These are phyloP conservation scores for Stenopsyche tienmushanensis DNA, from an alignment of 1,140 invertebrate species.

Conservation along the genomic window DNA sequence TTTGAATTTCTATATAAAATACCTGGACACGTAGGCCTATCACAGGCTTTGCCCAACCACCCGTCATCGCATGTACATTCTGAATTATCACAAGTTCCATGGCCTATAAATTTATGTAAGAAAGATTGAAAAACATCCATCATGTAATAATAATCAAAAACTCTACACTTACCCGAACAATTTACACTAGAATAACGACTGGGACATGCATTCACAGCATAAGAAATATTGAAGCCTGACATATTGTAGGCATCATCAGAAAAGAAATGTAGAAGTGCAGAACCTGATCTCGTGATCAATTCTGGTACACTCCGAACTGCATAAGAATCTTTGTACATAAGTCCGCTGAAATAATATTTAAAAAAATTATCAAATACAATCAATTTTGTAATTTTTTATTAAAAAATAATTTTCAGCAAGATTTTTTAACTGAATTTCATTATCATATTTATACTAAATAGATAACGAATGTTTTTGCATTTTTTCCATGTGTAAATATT, in stretches of 20 bases:
- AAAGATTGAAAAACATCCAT: neutral
- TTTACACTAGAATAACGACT: conserved; percentile 58
- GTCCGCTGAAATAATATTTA: conserved; percentile 66
- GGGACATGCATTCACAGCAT: conserved; percentile 75
- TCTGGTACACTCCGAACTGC: conserved; percentile 77
- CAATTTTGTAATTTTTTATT: conserved; percentile 4
- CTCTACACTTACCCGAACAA: conserved; percentile 55
- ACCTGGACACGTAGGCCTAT: conserved; percentile 81
- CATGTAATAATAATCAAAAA: neutral
- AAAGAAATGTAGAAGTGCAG: conserved; percentile 91
- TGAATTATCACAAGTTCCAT: conserved; percentile 75
- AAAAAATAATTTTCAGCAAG: neutral
- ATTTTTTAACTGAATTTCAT: too few relatives aligned
- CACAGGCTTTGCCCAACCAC: conserved; percentile 84
- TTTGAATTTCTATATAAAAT: neutral
- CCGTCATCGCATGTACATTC: conserved; percentile 79
- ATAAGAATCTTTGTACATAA: conserved; percentile 80
- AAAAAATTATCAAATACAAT: too few relatives aligned
- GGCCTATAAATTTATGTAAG: conserved; percentile 59
- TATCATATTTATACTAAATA: too few relatives aligned
- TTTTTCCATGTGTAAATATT: too few relatives aligned
- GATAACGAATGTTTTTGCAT: too few relatives aligned
- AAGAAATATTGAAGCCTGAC: conserved; percentile 94
- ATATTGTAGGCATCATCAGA: conserved; percentile 97
- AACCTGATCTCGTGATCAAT: conserved; percentile 80